Evolutionary conservation across 2,113 vertebrate species (phyloP).

Genomic region (Prionailurus bengalensis): DNA sequence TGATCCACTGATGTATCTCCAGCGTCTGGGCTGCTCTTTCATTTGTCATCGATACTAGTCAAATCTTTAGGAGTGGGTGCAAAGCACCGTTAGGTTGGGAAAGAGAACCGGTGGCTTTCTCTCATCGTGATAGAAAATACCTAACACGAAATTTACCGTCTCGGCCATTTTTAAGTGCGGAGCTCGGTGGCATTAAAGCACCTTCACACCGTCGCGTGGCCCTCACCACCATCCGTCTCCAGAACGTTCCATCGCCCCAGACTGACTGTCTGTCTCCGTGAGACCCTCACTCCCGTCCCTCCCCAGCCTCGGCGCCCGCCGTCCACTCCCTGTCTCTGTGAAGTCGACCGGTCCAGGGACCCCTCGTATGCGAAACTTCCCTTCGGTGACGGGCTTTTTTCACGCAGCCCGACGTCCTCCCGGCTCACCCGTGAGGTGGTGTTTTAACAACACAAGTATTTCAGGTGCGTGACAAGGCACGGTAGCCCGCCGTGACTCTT

Average conservation of each 20-base stretch:
- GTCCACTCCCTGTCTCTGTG: background rate
- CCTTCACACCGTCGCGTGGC: background rate
- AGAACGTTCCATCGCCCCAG: background rate
- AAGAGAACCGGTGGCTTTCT: background rate
- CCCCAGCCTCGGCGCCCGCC: no score
- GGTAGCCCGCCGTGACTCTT: fast-evolving
- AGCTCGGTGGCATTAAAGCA: background rate
- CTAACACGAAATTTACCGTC: background rate
- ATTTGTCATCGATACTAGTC: no score
- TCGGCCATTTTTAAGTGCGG: no score
- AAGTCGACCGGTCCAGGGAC: background rate
- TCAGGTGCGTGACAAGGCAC: background rate
- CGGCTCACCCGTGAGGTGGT: background rate
- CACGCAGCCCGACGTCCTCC: background rate
- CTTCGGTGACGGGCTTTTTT: background rate
- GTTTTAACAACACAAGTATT: background rate
- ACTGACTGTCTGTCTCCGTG: background rate
- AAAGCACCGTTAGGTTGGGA: background rate
- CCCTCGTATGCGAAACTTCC: no score
- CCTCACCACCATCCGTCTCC: background rate
- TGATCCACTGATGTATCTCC: background rate
- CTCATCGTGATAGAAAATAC: background rate
- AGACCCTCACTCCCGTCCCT: no score
- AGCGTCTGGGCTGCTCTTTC: background rate
- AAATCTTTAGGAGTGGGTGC: background rate